Evolutionary conservation across 2,888 invertebrate genomes (phyloP), one percentile per base, ranked within the genome.

Genomic region (Drosophila aldrichi): DNA sequence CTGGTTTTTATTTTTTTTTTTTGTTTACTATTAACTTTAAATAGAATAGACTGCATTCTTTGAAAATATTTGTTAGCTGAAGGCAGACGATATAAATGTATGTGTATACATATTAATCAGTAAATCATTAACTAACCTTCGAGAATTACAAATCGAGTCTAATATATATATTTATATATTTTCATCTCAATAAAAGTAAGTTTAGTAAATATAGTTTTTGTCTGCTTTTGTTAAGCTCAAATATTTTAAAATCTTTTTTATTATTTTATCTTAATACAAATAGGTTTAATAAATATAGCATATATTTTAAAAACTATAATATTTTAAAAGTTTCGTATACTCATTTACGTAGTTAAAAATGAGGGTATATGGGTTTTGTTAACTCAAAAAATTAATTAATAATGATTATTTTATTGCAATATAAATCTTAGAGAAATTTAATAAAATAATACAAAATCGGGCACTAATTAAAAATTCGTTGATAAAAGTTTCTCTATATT

Each of bases 11-110:
- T 10, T 16, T 3, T 12, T 20, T 3, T 25, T 16, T 0, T 10
- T 16, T 3, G 6, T 20, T 3, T 48, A 29, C 29, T 40, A 16
- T 7, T 16, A 29, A 22, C 32, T 51, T 29, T 14, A 22, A n/a
- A 52, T 60, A 34, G 34, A 43, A 22, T 20, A 18, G 9, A 41
- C 34, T 61, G 43, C 55, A 38, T 46, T 46, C 36, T n/a, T 25
- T 44, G 12, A 6, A 49, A 18, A 32, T 32, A 32, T 32, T 49
- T 48, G 20, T 7, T 20, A 12, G 20, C 16, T 20, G n/a, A 40
- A 55, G 41, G 10, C 43, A n/a, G 9, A 7, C 18, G 10, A n/a
- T 7, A 55, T 18, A 14, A 29, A 48, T 48, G 5, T n/a, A 7
- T 49, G 29, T 29, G n/a, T 9, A 29, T 46, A 29, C 5, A 22